Evolutionary conservation across 2,888 invertebrate genomes (phyloP), one percentile per base, ranked within the genome.

Genomic region (Panopea generosa): DNA sequence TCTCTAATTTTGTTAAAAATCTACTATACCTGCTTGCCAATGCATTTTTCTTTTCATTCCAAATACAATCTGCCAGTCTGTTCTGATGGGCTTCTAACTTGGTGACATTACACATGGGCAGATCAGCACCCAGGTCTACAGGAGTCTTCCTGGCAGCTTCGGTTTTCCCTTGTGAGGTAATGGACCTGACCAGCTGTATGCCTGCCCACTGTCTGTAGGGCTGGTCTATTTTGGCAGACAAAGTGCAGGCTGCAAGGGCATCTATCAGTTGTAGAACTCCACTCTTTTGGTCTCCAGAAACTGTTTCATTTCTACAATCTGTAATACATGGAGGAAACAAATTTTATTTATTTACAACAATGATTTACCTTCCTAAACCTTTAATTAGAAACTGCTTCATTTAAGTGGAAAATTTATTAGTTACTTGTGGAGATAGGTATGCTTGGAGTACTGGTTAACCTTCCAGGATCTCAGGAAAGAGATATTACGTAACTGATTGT

Each of bases 181-280:
- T 83, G 71, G 74, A 87, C 76, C 73, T 55, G 59, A 94, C 94
- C 76, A 95, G 90, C 88, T 95, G 95, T 76, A 94, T 94, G 1
- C 94, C 93, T 0, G 95, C 94, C 95, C 95, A 95, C 86, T 95
- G 94, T 38, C 94, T 93, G 82, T 94, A 93, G 27, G 90, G 90
- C 16, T 93, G 91, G 49, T 93, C 92, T n/a, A 95, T 91, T 57
- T 93, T 92, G 22, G 93, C 93, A 0, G 95, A 95, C 74, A 95
- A 90, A 14, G 95, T 93, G 89, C 94, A 95, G 0, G 95, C 94
- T 3, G 95, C 93, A 56, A 95, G 89, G 4, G 95, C 94, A 89
- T 95, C 94, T 43, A 95, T 94, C 49, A 95, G 90, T 67, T 94
- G 93, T 47, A 95, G 90, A 9, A 81, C 57, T 38, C 72, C 57